Evolutionary conservation across 2,888 invertebrate genomes (phyloP), one percentile per base, ranked within the genome.

Genomic region (Limenitis camilla): DNA sequence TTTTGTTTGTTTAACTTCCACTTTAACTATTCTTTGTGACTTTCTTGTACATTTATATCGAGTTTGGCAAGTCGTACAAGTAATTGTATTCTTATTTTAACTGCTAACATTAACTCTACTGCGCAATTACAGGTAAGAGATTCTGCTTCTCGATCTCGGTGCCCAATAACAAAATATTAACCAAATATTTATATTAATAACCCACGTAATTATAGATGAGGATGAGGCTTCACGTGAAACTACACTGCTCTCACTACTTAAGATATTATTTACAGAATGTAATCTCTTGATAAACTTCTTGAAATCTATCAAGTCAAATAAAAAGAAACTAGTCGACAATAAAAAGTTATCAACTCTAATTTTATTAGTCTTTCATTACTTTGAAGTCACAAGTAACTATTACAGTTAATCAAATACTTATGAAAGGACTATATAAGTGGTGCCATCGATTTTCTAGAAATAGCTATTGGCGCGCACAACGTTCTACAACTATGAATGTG

Each of bases 371-470:
- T 19, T 19, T 19, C 19, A 19, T 19, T 19, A 44, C 27, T 41
- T 52, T 30, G 33, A 36, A 45, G 45, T 45, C 35, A 44, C 28
- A 44, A 33, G 35, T 19, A 28, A 44, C 33, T 35, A 35, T 36
- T 44, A 40, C 29, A 45, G 39, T 44, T 44, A 44, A 50, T 44
- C 29, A 50, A 50, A 44, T 40, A 50, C 44, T 44, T 50, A 44
- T 40, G n/a, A 39, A 40, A 50, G 33, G 31, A 28, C 40, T 50
- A 38, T 39, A 48, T 45, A 50, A 50, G 42, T 43, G 42, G 53
- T 47, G 43, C 71, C 66, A 84, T 84, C 79, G 83, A 80, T 81
- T 75, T 66, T 63, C 71, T 70, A 72, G 76, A 79, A 82, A 81
- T 81, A 81, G 75, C 76, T 70, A 64, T 53, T 64, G 66, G 72